Evolutionary conservation across 1,140 invertebrate genomes (phyloP), one percentile per base, ranked within the genome.

Genomic region (Andricus grossulariae): DNA sequence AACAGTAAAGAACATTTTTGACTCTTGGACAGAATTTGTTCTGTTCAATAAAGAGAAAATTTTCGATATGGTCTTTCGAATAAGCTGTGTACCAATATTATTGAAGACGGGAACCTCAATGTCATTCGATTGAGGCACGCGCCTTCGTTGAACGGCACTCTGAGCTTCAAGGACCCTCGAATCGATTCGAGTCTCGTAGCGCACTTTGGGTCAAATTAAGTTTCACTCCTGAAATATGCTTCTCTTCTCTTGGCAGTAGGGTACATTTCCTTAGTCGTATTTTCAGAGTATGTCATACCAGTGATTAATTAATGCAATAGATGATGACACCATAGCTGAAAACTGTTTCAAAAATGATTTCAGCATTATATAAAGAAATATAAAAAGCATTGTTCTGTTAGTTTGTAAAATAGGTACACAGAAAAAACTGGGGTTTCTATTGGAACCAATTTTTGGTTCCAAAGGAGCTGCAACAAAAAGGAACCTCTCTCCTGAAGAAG

Each of bases 171-270:
- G 90, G 85, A 86, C 85, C 84, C 89, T 90, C 79, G 86, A 90
- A 91, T 90, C 86, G 88, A 90, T 90, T 85, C 88, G 84, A 86
- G 86, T 87, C 84, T 84, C 87, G 86, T 87, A 85, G 86, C 86
- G 89, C 85, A 89, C 87, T 91, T 91, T 82, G 85, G 84, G 80
- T 86, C 88, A 90, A 90, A 91, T 90, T 91, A 88, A 90, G 85
- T 90, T 90, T 86, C 85, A 86, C 85, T 89, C 75, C 88, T 86
- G 86, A 87, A 89, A 88, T 87, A 86, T 87, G 84, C 82, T 71
- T 80, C 83, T 80, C 80, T 82, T 78, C 60, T 45, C 39, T 16
- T 66, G 7, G 15, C 10, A 66, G 25, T n/a, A 39, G 60, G 60
- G 25, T 66, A 66, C 13, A 7, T 66, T 10, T 66, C 32, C 16